Base-by-base conservation (phyloP, 2,888 invertebrate genomes). In the Chalcosyrphus nemorum region DNA sequence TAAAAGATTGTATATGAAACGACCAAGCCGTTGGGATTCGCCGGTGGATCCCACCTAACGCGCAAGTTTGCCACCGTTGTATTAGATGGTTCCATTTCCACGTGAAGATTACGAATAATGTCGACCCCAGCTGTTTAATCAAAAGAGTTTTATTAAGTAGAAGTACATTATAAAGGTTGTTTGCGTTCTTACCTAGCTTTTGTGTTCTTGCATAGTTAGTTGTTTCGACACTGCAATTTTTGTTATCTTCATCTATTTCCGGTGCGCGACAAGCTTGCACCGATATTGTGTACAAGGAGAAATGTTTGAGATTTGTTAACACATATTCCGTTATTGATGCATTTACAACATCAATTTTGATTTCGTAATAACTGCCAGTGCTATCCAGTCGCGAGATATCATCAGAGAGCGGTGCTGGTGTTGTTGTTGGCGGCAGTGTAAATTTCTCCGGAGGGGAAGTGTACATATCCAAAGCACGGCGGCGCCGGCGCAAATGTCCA, bases 21-120 rank as follows among this genome's bases (percentile, higher is more conserved):
- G 52, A 98, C 95, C 77, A 96, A 93, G 1, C 99, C 98, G 91
- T 99, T 99, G 0, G 99, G 98, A 84, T 94, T 92, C 19, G 89
- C 87, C 0, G 99, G 98, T 87, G 96, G 95, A 2, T 93, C 92
- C 99, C 99, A 99, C 24, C 92, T 93, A 2, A 97, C 92, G 54
- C 94, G 94, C 11, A 96, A 94, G 86, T 93, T 93, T 0, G 93
- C 93, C 17, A 92, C 87, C 0, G 93, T 92, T 82, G 93, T 92
- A 11, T 91, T 91, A 0, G 88, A 88, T 5, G 81, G 84, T 61
- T 88, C 89, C n/a, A 88, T 35, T 0, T 65, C 88, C 0, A 92
- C 93, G 0, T 90, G 91, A 17, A 94, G 90, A 77, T 93, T 91
- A 11, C 90, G 91, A 47, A 95, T 94, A 78, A 93, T 92, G 89